phyloP scores from a whole-genome alignment of 1,140 invertebrate genomes.

The Olivierus martensii region DNA sequence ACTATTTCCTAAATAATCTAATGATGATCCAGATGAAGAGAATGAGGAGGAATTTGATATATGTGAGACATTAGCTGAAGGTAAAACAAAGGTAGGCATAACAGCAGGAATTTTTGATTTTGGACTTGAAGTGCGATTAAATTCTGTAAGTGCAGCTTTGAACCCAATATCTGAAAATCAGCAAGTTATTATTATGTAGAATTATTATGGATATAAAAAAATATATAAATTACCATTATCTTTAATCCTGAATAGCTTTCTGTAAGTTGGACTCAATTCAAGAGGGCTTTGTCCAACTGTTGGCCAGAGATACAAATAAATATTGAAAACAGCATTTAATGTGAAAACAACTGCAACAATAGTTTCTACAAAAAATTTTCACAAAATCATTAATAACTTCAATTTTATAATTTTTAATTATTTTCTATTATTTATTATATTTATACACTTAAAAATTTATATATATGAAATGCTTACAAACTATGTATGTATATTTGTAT shows the following conservation, averaged over 20 bases:
- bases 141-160: background rate
- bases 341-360: background rate
- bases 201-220: no score
- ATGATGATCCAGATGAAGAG: background rate
- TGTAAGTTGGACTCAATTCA: constrained; percentile 10
- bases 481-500: no score
- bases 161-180: background rate
- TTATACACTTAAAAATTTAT: no score
- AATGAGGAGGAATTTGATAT: background rate
- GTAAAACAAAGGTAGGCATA: background rate
- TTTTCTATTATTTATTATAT: no score
- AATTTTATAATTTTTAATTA: no score
- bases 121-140: background rate
- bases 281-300: constrained; percentile 4
- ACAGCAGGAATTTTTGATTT: background rate
- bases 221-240: constrained; percentile 15
- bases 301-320: constrained; percentile 2
- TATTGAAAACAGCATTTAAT: constrained; percentile 1
- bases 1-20: constrained; percentile 7
- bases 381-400: no score
- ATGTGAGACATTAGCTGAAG: constrained; percentile 1
- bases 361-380: no score
- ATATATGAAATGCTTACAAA: no score
- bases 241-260: constrained; percentile 12
- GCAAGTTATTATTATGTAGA: background rate